Base-by-base conservation (phyloP, 2,888 invertebrate species). In the Subacronicta megacephala region DNA sequence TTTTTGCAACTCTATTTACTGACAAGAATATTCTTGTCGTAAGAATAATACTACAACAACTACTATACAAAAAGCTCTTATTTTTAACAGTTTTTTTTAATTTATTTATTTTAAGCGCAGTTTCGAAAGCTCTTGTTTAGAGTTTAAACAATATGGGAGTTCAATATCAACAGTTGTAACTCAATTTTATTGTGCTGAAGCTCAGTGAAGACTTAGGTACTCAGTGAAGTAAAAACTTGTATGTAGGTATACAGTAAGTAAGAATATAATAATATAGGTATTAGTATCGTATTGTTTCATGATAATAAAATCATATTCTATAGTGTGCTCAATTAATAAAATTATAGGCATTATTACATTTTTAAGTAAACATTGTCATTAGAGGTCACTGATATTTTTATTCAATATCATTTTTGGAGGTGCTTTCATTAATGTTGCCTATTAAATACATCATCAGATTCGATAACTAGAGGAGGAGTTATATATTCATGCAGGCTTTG, bases 51-150 rank as follows among this genome's bases (percentile, higher is more conserved):
- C 86, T 90, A 90, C 85, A 88, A 88, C 87, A 84, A 85, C 88
- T 90, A 90, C 88, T 80, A 83, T 89, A 91, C 88, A 90, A 88
- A 83, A 91, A 92, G 91, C 90, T 91, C 90, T 90, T 90, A 91
- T 77, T 81, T 81, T 81, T 89, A 89, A 87, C 83, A 87, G 83
- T 83, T 83, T 77, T 63, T 69, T 61, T 26, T n/a, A n/a, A 26
- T 26, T 44, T 35, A 31, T 36, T 43, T 56, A 31, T 45, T 67
- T 79, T 83, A 88, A 90, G 89, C 88, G 85, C 87, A 87, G 84
- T 85, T 83, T 87, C 73, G 78, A 92, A 92, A 93, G 93, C 92
- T 93, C 93, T 81, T 72, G 44, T 53, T 75, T 71, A 69, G 56
- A 61, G 46, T 71, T 35, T 60, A 62, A 71, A 71, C 56, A 53